Conservation (phyloP, 2,113 vertebrate species). For the Copsychus sechellarum region DNA sequence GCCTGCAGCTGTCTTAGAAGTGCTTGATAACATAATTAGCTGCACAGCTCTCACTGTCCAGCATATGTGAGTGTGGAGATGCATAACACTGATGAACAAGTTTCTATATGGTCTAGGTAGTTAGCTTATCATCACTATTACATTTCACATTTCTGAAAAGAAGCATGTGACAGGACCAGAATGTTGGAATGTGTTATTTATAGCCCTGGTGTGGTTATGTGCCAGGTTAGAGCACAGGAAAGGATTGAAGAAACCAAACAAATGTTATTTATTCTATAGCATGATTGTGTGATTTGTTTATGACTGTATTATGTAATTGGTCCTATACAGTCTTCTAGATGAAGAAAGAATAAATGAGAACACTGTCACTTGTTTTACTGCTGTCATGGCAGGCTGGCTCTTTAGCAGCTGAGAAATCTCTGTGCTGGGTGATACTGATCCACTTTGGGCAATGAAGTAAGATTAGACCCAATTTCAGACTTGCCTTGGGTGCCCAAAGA, state of each 20-base stretch:
- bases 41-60: neutral
- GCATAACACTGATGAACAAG: neutral
- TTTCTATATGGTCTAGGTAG: neutral
- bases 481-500: neutral
- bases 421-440: neutral
- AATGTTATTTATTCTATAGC: neutral
- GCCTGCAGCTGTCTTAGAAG: neutral
- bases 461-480: neutral
- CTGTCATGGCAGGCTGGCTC: neutral
- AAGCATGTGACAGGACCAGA: neutral
- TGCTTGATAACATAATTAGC: neutral
- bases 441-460: neutral
- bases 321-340: neutral
- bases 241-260: neutral
- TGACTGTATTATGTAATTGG: neutral
- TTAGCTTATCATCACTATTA: neutral
- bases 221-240: neutral
- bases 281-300: neutral
- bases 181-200: neutral
- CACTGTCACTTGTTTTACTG: neutral
- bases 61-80: neutral
- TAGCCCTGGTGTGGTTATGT: neutral
- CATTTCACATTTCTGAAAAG: neutral
- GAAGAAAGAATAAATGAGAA: neutral
- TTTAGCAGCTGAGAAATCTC: neutral